Evolutionary conservation across 1,140 invertebrate species (phyloP).

Genomic region (Pentalonia nigronervosa): DNA sequence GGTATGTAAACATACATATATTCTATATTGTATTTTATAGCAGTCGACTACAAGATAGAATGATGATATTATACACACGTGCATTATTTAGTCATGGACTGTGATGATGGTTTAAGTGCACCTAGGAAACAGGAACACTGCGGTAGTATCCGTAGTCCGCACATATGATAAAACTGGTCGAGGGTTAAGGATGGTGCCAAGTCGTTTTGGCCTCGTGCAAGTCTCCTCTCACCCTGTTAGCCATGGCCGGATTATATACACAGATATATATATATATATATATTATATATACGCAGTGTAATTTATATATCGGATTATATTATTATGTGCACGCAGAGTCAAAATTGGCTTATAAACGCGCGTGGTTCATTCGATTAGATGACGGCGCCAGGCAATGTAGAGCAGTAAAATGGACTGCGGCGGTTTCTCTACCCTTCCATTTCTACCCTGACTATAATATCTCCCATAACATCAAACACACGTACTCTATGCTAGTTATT

Average conservation of each 20-base stretch:
- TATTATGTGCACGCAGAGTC: background rate
- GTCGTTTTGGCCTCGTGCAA: background rate
- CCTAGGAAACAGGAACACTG: background rate
- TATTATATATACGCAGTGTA: background rate
- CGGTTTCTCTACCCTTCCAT: background rate
- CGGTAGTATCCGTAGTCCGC: too few species aligned
- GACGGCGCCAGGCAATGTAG: background rate
- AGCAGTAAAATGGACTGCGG: background rate
- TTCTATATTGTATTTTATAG: background rate
- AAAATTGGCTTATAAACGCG: slow-evolving; percentile 36
- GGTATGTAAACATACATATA: background rate
- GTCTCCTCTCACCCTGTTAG: background rate
- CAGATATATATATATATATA: background rate
- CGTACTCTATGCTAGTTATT: background rate
- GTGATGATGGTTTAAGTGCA: background rate
- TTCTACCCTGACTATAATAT: background rate
- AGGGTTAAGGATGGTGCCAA: background rate
- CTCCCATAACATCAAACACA: background rate
- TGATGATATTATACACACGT: background rate
- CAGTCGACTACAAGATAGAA: background rate
- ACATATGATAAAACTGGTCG: background rate
- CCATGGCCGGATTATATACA: background rate
- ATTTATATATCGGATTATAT: slow-evolving; percentile 45
- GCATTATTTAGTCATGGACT: background rate
- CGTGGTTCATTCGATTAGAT: slow-evolving; percentile 35